A percentile compares a stretch with the other conserved stretches of the same genome.
Evolutionary conservation across 1,140 invertebrate species (phyloP).

Genomic region (Drosophila truncata): DNA sequence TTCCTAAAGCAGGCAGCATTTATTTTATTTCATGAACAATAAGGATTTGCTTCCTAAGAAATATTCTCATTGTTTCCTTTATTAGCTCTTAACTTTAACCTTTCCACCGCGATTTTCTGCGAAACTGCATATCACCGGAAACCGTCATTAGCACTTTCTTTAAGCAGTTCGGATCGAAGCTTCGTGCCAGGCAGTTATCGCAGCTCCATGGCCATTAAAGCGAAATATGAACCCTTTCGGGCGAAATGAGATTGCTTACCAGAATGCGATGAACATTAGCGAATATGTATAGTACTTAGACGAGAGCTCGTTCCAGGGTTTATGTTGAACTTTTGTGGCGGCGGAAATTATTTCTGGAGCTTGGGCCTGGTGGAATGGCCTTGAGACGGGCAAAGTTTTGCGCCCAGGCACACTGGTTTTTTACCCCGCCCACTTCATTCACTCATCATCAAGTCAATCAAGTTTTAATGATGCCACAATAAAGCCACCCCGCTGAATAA

Average conservation of each 20-base stretch:
- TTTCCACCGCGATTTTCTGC: neutral
- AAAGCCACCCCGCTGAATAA: constrained; percentile 58
- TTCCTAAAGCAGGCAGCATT: no score
- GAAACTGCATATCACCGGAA: constrained; percentile 4
- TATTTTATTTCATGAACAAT: neutral
- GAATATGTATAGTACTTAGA: constrained; percentile 32
- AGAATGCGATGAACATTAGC: constrained; percentile 25
- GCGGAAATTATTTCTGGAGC: constrained; percentile 38
- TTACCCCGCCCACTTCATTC: constrained; percentile 26
- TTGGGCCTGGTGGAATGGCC: constrained; percentile 1
- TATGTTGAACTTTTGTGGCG: constrained; percentile 38
- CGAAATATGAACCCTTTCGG: constrained; percentile 46
- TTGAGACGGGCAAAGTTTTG: constrained; percentile 42
- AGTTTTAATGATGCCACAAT: constrained; percentile 74
- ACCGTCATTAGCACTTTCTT: constrained; percentile 2
- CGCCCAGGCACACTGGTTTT: constrained; percentile 32
- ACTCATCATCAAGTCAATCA: constrained; percentile 74
- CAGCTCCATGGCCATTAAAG: constrained; percentile 26
- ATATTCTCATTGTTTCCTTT: neutral
- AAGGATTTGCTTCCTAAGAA: neutral
- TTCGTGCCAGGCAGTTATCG: constrained; percentile 41
- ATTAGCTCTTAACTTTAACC: neutral
- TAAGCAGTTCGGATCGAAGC: neutral
- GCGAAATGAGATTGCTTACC: constrained; percentile 34
- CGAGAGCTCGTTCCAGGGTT: constrained; percentile 26